Evolutionary conservation across 2,797 vertebrate genomes (phyloP), one percentile per base, ranked within the genome.

Genomic region (Neosilurus mollespiculum): DNA sequence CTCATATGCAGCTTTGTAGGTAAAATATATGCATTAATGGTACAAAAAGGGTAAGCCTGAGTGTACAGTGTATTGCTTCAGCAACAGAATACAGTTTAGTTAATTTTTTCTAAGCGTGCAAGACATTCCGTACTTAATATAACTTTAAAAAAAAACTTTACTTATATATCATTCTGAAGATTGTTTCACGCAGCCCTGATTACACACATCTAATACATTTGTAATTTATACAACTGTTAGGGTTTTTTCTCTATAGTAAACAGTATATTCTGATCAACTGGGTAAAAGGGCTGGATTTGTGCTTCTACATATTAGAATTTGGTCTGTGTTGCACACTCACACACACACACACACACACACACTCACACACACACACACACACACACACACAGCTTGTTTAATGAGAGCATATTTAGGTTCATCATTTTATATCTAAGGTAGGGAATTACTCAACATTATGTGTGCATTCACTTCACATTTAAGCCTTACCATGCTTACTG

Each of bases 201-300:
- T 15, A 16, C 20, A 76, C 16, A 43, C 56, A 77, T 59, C 34
- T 14, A 22, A 18, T 8, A 9, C 4, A 12, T 75, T 73, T 81
- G 24, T 24, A 67, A 78, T n/a, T 37, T 79, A 62, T 73, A 34
- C 43, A 1, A 43, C 81, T 83, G 62, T 70, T 65, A 64, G 53
- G 81, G 20, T 11, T 51, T 67, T 75, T 70, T 73, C 62, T 73
- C 72, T 67, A n/a, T 61, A 76, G 69, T n/a, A 80, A 69, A 26
- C 64, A 70, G 12, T 20, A 9, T 24, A 65, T 83, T 70, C 80
- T 83, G 43, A 82, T 64, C 59, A 72, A 84, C 72, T 79, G 86
- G 85, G 81, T 77, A 78, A 88, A 87, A 86, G 86, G 87, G 87
- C 87, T 87, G 83, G 81, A 82, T 71, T 77, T 82, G 43, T 75